These are phyloP conservation scores for Phengaris alcon DNA, from an alignment of 2,888 invertebrate genomes.

Conservation along the genomic window DNA sequence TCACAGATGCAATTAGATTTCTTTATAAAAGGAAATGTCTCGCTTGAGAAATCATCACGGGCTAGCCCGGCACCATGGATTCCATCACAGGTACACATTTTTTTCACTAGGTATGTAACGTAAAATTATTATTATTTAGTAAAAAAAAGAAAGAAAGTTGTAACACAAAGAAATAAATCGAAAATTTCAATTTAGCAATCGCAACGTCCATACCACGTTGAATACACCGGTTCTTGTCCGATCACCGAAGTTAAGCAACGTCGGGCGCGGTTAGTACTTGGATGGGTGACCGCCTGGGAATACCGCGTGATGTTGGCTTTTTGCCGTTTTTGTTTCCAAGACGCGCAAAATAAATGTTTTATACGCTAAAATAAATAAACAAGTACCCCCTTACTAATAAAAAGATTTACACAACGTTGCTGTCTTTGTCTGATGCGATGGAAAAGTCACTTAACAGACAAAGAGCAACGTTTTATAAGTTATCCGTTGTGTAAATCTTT, in stretches of 20 bases:
- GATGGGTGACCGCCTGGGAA: constrained; percentile 50
- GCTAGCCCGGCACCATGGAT: constrained; percentile 87
- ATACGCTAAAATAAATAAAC: too few relatives aligned
- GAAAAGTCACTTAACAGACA: too few relatives aligned
- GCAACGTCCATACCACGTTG: constrained; percentile 38
- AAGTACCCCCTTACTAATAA: too few relatives aligned
- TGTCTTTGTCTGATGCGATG: too few relatives aligned
- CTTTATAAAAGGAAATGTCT: constrained; percentile 92
- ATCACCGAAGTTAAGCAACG: constrained; percentile 50
- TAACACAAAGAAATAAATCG: neutral
- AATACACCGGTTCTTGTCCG: constrained; percentile 43
- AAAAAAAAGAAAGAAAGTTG: too few relatives aligned
- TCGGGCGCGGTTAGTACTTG: constrained; percentile 60
- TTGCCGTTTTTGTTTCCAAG: neutral
- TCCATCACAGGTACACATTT: constrained; percentile 66
- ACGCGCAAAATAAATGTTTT: too few relatives aligned
- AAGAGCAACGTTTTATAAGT: too few relatives aligned
- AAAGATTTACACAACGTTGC: too few relatives aligned
- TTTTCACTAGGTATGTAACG: too few relatives aligned
- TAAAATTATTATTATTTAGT: neutral
- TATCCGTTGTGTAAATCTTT: too few relatives aligned
- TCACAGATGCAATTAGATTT: constrained; percentile 89
- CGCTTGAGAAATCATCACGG: constrained; percentile 85
- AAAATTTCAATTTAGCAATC: neutral
- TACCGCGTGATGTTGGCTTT: constrained; percentile 25